These are phyloP conservation scores for Aramus guarauna DNA, from an alignment of 2,113 vertebrate genomes.

Conservation along the genomic window DNA sequence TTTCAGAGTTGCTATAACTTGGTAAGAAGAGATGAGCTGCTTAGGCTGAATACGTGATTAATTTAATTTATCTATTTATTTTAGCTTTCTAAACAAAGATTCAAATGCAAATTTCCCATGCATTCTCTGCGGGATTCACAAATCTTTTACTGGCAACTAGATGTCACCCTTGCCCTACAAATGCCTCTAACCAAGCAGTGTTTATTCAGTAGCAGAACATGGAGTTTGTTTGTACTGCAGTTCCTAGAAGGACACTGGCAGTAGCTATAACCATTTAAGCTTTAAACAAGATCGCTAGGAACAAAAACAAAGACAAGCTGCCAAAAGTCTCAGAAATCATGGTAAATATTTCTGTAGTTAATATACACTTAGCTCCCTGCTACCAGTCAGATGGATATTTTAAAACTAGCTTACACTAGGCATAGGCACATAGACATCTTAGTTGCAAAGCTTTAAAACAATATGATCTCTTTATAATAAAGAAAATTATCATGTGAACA, in stretches of 20 bases:
- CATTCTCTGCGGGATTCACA: neutral
- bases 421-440: neutral
- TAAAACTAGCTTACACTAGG: neutral
- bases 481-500: neutral
- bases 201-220: neutral
- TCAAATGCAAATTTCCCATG: neutral
- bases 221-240: neutral
- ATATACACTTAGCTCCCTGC: neutral
- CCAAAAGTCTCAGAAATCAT: neutral
- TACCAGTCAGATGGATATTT: neutral
- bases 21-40: neutral
- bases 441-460: neutral
- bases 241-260: neutral
- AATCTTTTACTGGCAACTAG: constrained; percentile 28
- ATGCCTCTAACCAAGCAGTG: fast-evolving
- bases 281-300: neutral
- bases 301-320: neutral
- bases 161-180: constrained; percentile 37
- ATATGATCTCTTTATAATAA: neutral
- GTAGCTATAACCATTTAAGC: neutral
- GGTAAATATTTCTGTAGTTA: neutral
- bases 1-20: neutral
- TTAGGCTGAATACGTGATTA: neutral
- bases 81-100: neutral
- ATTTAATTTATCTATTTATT: neutral